Evolutionary conservation across 1,140 invertebrate genomes (phyloP).

Genomic region (Hylaeus anthracinus): DNA sequence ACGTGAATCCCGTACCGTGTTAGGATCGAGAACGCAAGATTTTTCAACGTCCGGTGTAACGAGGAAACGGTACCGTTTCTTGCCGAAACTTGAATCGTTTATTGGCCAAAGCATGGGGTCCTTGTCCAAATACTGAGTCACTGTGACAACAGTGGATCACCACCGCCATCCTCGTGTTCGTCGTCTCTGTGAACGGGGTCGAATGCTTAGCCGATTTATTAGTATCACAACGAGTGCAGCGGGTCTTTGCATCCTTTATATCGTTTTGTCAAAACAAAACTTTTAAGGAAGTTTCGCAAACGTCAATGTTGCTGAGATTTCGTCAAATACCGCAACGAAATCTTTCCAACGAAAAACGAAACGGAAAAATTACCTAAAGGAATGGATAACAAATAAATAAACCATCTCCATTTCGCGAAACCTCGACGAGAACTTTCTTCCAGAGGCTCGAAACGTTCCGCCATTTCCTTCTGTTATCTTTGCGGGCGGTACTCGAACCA

Average conservation of each 20-base stretch:
- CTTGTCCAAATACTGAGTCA: constrained; percentile 79
- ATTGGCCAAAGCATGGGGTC: constrained; percentile 50
- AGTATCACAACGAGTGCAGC: constrained; percentile 41
- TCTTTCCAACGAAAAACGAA: too few relatives aligned
- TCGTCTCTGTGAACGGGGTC: constrained; percentile 49
- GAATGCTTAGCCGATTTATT: constrained; percentile 57
- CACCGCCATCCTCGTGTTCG: constrained; percentile 48
- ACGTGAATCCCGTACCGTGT: too few relatives aligned
- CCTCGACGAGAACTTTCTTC: not conserved
- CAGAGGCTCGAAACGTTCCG: not conserved
- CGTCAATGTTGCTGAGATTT: too few relatives aligned
- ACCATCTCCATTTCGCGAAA: too few relatives aligned
- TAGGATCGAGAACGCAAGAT: not conserved
- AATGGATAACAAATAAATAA: too few relatives aligned
- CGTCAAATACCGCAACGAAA: too few relatives aligned
- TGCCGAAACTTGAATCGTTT: constrained; percentile 56
- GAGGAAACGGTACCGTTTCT: not conserved
- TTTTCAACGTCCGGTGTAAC: not conserved
- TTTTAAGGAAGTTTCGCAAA: too few relatives aligned
- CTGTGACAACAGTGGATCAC: constrained; percentile 72
- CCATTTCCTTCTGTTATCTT: constrained; percentile 5
- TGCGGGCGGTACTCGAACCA: not conserved
- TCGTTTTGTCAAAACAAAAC: too few relatives aligned
- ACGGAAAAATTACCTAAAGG: too few relatives aligned
- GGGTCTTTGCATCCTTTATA: not conserved